Conservation (phyloP, 2,113 vertebrate genomes). For the Oceanodroma tethys region DNA sequence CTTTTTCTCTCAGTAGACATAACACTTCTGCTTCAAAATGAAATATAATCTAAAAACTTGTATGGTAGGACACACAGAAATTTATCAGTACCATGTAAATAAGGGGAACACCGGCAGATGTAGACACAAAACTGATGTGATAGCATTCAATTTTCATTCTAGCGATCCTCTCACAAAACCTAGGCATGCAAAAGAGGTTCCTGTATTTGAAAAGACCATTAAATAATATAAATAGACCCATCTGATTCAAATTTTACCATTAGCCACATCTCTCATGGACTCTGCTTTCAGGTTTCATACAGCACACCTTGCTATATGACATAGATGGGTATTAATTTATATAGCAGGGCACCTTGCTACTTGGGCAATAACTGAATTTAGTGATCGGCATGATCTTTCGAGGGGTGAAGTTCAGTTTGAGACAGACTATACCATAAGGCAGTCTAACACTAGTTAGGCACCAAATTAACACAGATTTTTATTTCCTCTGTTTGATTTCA, state of each 20-base stretch:
- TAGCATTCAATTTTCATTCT: neutral
- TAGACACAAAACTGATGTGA: neutral
- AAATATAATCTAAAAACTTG: neutral
- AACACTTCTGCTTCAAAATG: neutral
- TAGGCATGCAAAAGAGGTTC: neutral
- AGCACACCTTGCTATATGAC: too few species aligned
- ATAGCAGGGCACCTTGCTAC: neutral
- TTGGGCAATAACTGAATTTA: neutral
- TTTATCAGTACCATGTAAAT: neutral
- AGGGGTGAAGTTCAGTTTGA: neutral
- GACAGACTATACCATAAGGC: neutral
- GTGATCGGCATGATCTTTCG: neutral
- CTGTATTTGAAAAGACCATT: neutral
- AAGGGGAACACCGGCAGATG: neutral
- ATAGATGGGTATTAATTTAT: neutral
- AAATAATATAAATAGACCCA: neutral
- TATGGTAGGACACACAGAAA: neutral
- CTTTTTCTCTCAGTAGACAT: neutral
- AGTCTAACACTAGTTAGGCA: neutral
- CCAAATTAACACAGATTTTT: neutral
- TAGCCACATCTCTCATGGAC: neutral
- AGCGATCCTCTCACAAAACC: neutral
- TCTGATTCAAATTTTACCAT: neutral
- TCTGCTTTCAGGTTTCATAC: neutral
- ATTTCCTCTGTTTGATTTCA: neutral